Conservation (phyloP, 2,113 vertebrate species). For the Mirza zaza region DNA sequence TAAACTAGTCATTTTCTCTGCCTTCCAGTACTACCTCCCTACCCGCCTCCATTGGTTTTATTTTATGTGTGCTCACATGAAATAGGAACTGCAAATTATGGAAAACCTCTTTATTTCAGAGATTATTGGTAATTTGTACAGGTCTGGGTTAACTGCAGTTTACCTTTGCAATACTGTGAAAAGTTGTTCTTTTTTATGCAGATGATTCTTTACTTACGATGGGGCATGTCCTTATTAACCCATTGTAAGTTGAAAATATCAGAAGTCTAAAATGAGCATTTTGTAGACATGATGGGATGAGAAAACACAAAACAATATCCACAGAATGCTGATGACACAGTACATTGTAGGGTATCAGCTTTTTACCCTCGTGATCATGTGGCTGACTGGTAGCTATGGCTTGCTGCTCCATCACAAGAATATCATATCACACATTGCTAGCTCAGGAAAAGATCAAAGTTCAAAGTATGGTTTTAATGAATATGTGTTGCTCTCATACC, state of each 20-base stretch:
- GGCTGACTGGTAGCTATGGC: not conserved
- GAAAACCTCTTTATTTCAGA: not conserved
- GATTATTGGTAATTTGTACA: not conserved
- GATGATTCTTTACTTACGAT: not conserved
- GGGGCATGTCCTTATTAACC: not conserved
- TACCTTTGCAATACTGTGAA: constrained; percentile 1
- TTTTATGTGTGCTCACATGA: not conserved
- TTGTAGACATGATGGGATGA: not conserved
- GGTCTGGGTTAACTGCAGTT: not conserved
- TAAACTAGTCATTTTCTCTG: not conserved
- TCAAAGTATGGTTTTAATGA: not conserved
- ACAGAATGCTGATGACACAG: not conserved
- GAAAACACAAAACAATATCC: not conserved
- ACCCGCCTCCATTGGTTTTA: not conserved
- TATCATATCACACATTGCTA: not conserved
- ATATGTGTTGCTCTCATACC: not conserved
- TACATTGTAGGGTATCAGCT: not conserved
- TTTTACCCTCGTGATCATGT: not conserved
- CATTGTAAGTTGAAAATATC: not conserved
- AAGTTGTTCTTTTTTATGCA: not conserved
- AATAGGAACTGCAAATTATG: not conserved
- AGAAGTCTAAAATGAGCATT: not conserved
- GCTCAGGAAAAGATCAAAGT: not conserved
- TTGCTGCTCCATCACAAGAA: not conserved
- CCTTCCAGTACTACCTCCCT: no score